Evolutionary conservation across 2,113 vertebrate genomes (phyloP), one percentile per base, ranked within the genome.

Genomic region (Chaetops frenatus): DNA sequence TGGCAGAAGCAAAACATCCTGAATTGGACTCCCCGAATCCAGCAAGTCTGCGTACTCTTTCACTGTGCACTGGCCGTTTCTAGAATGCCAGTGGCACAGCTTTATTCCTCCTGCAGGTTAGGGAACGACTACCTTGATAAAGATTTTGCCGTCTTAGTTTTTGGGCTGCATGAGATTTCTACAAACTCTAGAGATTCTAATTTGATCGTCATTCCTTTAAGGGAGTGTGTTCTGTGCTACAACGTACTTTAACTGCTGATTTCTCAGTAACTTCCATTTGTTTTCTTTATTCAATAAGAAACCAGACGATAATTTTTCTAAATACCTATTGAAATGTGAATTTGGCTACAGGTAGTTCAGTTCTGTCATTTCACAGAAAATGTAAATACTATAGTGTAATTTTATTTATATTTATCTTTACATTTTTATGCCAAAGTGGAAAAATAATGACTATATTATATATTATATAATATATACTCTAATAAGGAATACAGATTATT

Each of bases 1-100:
- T 21, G 74, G 57, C 42, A 96, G 95, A 90, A 86, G 86, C 3
- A 96, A 84, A 87, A 90, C 35, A 79, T 70, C 58, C 61, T 90
- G 47, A 95, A 36, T 67, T 69, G 62, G 40, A n/a, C 35, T 42
- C 1, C n/a, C n/a, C n/a, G n/a, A n/a, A n/a, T n/a, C n/a, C 5
- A 69, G 79, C 35, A 72, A 88, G 25, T 13, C 60, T 53, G 31
- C 76, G 38, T 29, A 15, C 31, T 53, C 25, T 62, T 48, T 31
- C 31, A 12, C 35, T 29, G 11, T 0, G 40, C 19, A 14, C 28
- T 9, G 27, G 21, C 44, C 38, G 38, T 16, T 86, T 58, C 53
- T 36, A 58, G 73, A 35, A 33, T 6, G 36, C 20, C 53, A 66
- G 40, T 0, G 5, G n/a, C 48, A 79, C 27, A 40, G 42, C 45